Conservation (phyloP, 2,113 vertebrate species). For the Perccottus glenii region DNA sequence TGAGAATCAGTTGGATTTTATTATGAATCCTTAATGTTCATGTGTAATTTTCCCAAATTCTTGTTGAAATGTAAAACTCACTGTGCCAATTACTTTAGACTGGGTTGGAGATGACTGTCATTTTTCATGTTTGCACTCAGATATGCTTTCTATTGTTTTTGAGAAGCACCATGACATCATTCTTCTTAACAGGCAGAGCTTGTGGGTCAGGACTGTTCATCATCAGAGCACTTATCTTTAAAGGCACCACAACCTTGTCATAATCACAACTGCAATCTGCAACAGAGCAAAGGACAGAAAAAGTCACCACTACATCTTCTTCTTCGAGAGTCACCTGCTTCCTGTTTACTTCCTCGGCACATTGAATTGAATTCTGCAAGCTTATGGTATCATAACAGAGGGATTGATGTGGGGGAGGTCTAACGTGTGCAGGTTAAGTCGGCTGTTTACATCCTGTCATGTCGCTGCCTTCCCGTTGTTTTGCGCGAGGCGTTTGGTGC, state of each 20-base stretch:
- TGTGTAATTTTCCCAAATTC: no score
- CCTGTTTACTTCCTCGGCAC: no score
- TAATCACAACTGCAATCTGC: conserved; percentile 3
- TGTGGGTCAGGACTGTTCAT: conserved; percentile 16
- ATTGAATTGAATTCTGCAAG: neutral
- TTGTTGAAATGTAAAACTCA: no score
- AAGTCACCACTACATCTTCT: conserved; percentile 1
- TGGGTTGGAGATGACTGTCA: no score
- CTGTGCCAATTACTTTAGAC: no score
- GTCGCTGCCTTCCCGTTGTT: neutral
- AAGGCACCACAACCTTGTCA: neutral
- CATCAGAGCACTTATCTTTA: conserved; percentile 11
- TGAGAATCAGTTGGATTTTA: no score
- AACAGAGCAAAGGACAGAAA: conserved; percentile 7
- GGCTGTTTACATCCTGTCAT: neutral
- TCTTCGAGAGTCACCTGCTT: neutral
- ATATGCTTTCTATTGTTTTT: neutral
- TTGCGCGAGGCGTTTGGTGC: neutral
- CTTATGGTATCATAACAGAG: neutral
- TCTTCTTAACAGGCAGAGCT: neutral
- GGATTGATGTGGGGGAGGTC: neutral
- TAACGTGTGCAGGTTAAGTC: neutral
- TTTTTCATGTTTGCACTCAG: neutral
- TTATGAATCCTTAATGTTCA: no score
- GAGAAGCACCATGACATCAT: neutral